Evolutionary conservation across 2,113 vertebrate genomes (phyloP), one percentile per base, ranked within the genome.

Genomic region (Embiotoca jacksoni): DNA sequence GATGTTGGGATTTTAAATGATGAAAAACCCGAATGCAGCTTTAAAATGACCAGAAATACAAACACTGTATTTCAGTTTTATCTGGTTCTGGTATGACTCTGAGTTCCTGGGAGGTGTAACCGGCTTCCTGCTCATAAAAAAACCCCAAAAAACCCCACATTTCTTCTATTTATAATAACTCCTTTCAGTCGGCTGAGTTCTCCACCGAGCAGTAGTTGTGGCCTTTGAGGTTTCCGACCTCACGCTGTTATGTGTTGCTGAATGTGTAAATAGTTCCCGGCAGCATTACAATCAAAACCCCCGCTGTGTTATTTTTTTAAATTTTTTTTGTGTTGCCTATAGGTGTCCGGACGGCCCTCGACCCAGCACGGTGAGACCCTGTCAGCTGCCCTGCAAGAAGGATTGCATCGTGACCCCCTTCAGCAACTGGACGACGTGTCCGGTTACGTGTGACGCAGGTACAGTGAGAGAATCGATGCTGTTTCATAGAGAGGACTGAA

Each of bases 291-390:
- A 23, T 33, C 23, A 35, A 37, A 6, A 71, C 4, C 44, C 44
- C 30, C 0, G 6, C 47, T 78, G 66, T 72, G 33, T 61, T 13
- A 3, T 44, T 44, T 44, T 44, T 44, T 10, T 44, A 0, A 2
- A n/a, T n/a, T 44, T 77, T 35, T 75, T 66, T 5, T 39, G 2
- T 53, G 4, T 57, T 37, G 5, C 33, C 49, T 56, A 1, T 23
- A 91, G 98, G 82, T 99, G 98, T 89, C 98, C 98, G 64, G 98
- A 99, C 75, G 96, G 91, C 56, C 97, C 97, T 54, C 95, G 98
- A 10, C 98, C 98, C 67, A 96, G 95, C 90, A 96, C 97, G 0
- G 94, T 99, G 87, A 93, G 96, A 44, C 94, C 96, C 0, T 99
- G 98, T 83, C 93, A 96, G 71, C 94, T 99, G 80, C 96, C 96